Evolutionary conservation across 2,797 vertebrate genomes (phyloP).

Genomic region (Cynopterus sphinx): DNA sequence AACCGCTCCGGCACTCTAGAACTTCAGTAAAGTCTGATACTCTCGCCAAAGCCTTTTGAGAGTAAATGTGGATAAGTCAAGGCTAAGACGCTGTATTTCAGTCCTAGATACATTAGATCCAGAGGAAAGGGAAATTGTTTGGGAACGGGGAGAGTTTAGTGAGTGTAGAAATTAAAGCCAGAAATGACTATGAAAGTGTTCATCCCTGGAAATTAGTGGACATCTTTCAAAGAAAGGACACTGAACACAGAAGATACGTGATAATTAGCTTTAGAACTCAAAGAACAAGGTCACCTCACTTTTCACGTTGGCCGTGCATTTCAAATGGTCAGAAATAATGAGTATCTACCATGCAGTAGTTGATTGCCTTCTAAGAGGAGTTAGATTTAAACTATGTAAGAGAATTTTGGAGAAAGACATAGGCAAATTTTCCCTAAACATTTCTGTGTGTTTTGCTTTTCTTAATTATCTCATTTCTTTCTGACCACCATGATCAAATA

Average conservation of each 20-base stretch:
- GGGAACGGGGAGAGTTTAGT: background rate
- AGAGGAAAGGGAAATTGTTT: background rate
- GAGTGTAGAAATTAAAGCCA: background rate
- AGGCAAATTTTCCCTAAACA: background rate
- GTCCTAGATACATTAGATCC: background rate
- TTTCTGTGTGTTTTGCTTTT: background rate
- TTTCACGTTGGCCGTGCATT: background rate
- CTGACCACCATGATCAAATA: background rate
- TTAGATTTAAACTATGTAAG: background rate
- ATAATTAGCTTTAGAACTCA: background rate
- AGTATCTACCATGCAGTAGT: accelerated
- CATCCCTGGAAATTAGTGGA: background rate
- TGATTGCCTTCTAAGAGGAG: background rate
- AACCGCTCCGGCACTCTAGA: background rate
- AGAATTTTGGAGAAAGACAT: background rate
- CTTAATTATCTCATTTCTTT: background rate
- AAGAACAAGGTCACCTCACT: background rate
- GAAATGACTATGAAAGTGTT: background rate
- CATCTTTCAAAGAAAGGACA: background rate
- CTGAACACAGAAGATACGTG: background rate
- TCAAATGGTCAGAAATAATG: background rate
- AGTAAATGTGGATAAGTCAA: background rate
- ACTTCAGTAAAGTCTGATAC: too few relatives aligned
- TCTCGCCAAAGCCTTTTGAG: background rate
- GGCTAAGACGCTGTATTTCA: background rate